phyloP scores from a whole-genome alignment of 2,797 vertebrate species.

The Characodon lateralis region DNA sequence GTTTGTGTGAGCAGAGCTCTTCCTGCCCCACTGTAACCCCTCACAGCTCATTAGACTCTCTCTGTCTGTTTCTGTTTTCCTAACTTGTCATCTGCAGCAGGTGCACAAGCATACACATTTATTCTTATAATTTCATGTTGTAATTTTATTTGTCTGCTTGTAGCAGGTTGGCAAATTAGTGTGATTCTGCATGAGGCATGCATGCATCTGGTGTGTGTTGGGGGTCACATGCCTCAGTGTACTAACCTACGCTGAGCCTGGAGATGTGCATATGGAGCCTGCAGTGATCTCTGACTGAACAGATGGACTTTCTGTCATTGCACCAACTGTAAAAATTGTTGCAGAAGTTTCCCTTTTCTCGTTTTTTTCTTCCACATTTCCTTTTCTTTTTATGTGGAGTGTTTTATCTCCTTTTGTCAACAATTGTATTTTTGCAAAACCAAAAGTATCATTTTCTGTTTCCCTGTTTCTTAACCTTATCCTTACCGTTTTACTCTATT shows the following conservation, averaged over 20 bases:
- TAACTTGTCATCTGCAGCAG: conserved; percentile 8
- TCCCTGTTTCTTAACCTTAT: not conserved
- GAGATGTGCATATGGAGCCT: conserved; percentile 59
- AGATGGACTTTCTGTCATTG: conserved; percentile 71
- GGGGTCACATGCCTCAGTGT: conserved; percentile 39
- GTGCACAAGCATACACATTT: conserved; percentile 14
- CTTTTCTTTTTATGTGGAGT: not conserved
- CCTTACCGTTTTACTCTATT: not conserved
- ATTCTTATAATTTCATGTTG: conserved; percentile 27
- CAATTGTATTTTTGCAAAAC: not conserved
- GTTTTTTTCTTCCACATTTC: conserved; percentile 15
- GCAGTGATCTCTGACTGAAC: conserved; percentile 59
- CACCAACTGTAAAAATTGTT: conserved; percentile 54
- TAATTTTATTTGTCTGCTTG: conserved; percentile 20
- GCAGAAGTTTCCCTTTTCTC: conserved; percentile 38
- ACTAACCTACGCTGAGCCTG: conserved; percentile 44
- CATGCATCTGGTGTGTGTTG: conserved; percentile 31
- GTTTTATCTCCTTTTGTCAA: not conserved
- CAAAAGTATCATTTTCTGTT: not conserved
- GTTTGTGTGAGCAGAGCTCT: conserved; percentile 51
- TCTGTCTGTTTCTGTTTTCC: conserved; percentile 21
- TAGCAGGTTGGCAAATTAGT: conserved; percentile 11
- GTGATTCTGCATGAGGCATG: conserved; percentile 8
- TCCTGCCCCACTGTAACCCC: conserved; percentile 54
- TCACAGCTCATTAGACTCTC: conserved; percentile 58